Evolutionary conservation across 2,113 vertebrate genomes (phyloP), one percentile per base, ranked within the genome.

Genomic region (Porphyrio hochstetteri): DNA sequence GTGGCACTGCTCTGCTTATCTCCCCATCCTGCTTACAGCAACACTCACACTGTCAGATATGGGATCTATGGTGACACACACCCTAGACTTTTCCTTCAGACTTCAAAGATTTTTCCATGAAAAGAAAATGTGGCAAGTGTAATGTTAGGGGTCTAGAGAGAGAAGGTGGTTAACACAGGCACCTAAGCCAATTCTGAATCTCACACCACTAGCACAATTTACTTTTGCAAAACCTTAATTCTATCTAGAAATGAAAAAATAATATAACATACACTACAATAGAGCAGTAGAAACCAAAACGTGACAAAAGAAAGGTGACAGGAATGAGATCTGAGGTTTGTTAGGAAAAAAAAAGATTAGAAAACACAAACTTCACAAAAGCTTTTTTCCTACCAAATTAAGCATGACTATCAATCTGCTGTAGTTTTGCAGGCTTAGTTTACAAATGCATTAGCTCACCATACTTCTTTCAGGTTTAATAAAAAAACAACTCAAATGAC

Each of bases 361-460:
- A 59, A 72, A 89, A 40, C 29, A 76, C 44, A 40, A 74, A 50
- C 23, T 36, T 17, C 18, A 72, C 8, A 72, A 42, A 57, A 78
- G 31, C 10, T 46, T 56, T 64, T 86, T 79, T 56, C 46, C 35
- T 53, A 60, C 77, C 36, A 92, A 84, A 92, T 81, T 42, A 95
- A 52, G 57, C 71, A 31, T 21, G 61, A 83, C 64, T 88, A 50
- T 82, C 48, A 82, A 40, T 55, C 83, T 53, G 28, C 40, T 29
- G 46, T 27, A 31, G 3, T 71, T 76, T 83, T 91, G 60, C 35
- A 90, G 90, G 42, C 90, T 97, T 91, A 86, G 36, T 93, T 98
- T 97, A 91, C 90, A 96, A 97, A 95, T 90, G 74, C 92, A 95
- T 95, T 86, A 74, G 53, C 90, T 94, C 63, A 86, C 57, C 46